Base-by-base conservation (phyloP, 2,113 vertebrate genomes). In the Opisthocomus hoazin region DNA sequence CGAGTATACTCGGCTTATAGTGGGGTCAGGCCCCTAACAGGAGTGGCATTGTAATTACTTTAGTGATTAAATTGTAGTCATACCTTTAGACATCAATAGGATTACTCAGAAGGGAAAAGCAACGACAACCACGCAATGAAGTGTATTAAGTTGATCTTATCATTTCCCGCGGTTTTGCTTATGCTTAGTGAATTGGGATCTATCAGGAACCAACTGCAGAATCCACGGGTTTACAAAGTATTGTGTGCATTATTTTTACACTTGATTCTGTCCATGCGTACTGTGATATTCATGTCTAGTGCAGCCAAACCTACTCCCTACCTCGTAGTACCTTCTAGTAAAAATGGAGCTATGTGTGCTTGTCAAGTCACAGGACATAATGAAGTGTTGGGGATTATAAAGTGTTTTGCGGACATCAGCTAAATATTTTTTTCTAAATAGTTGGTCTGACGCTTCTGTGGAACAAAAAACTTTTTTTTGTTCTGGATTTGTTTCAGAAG, bases 41-140 rank as follows among this genome's bases (percentile, higher is more conserved):
- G 19, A 53, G 15, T 15, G 24, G 27, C 18, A 45, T 17, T 53
- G 12, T 39, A 39, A 34, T 56, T 90, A 37, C 64, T 84, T 69
- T 54, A 48, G 23, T 58, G 20, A 53, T 48, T 58, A 43, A 57
- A 65, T 10, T 37, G 48, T 48, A 63, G 37, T 60, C 30, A 23
- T 64, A 23, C 29, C 5, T 79, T 75, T 54, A 54, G 20, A 24
- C 56, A 84, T 20, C 51, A 32, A 27, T 37, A 58, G n/a, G 9
- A 50, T 74, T 78, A 70, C 46, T 79, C 63, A 46, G n/a, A 70
- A 48, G 12, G 77, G 5, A 70, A 81, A 77, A 79, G 32, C 70
- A 60, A 26, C 0, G 10, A 32, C 11, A 36, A 5, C 13, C 7
- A 46, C 2, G 4, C 26, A 58, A 30, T 27, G 5, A 10, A 6